phyloP scores from a whole-genome alignment of 2,888 invertebrate genomes.

The Camptogramma bilineatum region DNA sequence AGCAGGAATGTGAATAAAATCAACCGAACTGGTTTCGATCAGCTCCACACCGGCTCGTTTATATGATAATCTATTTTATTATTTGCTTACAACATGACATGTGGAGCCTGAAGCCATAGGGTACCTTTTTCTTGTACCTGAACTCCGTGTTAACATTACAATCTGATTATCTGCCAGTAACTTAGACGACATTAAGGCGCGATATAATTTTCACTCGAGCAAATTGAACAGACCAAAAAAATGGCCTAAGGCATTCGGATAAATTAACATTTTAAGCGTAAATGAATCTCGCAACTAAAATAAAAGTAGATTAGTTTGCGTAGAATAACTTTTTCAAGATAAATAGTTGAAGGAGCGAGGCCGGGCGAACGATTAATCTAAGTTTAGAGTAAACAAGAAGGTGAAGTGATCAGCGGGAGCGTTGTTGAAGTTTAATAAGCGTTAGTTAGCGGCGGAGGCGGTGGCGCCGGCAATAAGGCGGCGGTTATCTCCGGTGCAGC shows the following conservation, averaged over 20 bases:
- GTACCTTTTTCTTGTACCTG: background rate
- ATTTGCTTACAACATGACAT: slow-evolving; percentile 51
- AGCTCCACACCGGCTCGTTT: slow-evolving; percentile 49
- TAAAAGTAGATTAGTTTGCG: slow-evolving; percentile 29
- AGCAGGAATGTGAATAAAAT: slow-evolving; percentile 29
- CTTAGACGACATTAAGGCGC: no score
- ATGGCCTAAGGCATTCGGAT: slow-evolving; percentile 12
- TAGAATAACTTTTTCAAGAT: slow-evolving; percentile 57
- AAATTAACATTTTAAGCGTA: slow-evolving; percentile 33
- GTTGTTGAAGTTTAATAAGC: slow-evolving; percentile 85
- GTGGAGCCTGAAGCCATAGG: slow-evolving; percentile 14
- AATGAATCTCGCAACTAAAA: slow-evolving; percentile 42
- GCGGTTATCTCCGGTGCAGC: slow-evolving; percentile 78
- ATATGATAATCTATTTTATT: slow-evolving; percentile 55
- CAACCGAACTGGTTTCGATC: slow-evolving; percentile 46
- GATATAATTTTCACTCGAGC: background rate
- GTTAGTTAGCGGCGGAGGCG: slow-evolving; percentile 77
- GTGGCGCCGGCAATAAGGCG: slow-evolving; percentile 72
- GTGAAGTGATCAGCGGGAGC: slow-evolving; percentile 83
- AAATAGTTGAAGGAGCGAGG: slow-evolving; percentile 67
- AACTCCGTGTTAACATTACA: background rate
- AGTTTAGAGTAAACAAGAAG: slow-evolving; percentile 83
- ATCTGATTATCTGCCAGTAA: background rate
- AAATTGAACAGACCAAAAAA: background rate
- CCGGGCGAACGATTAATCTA: slow-evolving; percentile 80